Percentiles rank a stretch among this genome's conserved stretches.
These are phyloP conservation scores for Perizoma affinitatum DNA, from an alignment of 2,888 invertebrate genomes.

Conservation along the genomic window DNA sequence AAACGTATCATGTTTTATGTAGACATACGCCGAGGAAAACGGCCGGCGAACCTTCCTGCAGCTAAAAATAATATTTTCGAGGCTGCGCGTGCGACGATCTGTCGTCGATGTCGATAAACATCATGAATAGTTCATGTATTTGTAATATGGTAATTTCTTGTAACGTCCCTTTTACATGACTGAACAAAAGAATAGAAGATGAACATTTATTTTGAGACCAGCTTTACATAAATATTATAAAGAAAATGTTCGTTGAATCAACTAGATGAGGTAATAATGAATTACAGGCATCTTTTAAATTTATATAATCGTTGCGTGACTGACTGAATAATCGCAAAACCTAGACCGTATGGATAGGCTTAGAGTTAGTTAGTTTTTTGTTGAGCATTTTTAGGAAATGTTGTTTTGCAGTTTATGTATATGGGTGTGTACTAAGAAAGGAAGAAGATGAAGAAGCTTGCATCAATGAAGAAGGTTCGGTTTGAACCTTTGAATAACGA, in stretches of 20 bases:
- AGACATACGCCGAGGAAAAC: conserved; percentile 68
- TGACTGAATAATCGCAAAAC: too few relatives aligned
- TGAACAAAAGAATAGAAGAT: conserved; percentile 5
- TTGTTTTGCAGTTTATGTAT: too few relatives aligned
- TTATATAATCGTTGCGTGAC: too few relatives aligned
- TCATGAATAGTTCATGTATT: conserved; percentile 34
- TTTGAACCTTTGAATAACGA: background rate
- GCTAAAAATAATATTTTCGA: conserved; percentile 79
- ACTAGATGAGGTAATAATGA: background rate
- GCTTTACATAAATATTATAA: background rate
- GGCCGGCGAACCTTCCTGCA: conserved; percentile 72
- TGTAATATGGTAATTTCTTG: conserved; percentile 29
- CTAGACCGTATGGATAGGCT: too few relatives aligned
- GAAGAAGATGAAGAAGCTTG: too few relatives aligned
- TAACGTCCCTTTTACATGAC: conserved; percentile 1
- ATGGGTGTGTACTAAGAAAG: too few relatives aligned
- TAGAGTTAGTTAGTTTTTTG: too few relatives aligned
- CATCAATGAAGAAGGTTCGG: too few relatives aligned
- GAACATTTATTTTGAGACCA: background rate
- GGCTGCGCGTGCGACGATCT: conserved; percentile 74
- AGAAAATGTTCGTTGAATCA: background rate
- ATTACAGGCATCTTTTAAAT: background rate
- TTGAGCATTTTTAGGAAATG: too few relatives aligned
- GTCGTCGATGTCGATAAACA: conserved; percentile 24
- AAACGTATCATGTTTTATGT: conserved; percentile 59